Conservation (phyloP, 2,888 invertebrate genomes). For the Clunio marinus region DNA sequence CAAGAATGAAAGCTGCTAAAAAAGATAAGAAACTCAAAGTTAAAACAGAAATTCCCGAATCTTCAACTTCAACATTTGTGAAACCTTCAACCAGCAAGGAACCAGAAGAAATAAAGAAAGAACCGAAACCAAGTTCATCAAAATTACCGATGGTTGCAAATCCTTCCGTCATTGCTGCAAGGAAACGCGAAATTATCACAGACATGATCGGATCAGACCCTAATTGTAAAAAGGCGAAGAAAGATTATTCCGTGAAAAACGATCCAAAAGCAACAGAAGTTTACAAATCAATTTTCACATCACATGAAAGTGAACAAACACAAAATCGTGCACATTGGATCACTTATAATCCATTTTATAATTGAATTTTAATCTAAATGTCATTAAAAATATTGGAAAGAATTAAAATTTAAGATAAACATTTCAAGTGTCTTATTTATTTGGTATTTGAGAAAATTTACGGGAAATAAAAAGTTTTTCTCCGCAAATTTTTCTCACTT, state of each 20-base stretch:
- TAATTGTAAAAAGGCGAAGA: conserved; percentile 70
- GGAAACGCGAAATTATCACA: conserved; percentile 7
- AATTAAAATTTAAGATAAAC: too few species aligned
- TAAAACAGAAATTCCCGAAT: conserved; percentile 1
- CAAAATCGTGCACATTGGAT: conserved; percentile 95
- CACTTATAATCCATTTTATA: conserved; percentile 78
- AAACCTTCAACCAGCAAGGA: too few species aligned
- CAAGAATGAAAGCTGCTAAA: conserved; percentile 65
- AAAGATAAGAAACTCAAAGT: conserved; percentile 52
- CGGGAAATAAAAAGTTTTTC: too few species aligned
- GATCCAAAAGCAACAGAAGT: conserved; percentile 88
- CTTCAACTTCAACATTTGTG: conserved; percentile 42
- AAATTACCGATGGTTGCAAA: too few species aligned
- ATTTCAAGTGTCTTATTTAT: neutral
- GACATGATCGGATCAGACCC: conserved; percentile 56
- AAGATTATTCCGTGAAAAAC: conserved; percentile 78
- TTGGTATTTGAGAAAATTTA: too few species aligned
- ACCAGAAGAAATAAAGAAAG: too few species aligned
- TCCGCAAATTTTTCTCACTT: too few species aligned
- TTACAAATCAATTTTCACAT: conserved; percentile 92
- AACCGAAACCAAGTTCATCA: too few species aligned
- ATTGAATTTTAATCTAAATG: too few species aligned
- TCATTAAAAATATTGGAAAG: too few species aligned
- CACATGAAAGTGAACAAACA: conserved; percentile 78
- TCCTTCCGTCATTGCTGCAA: too few species aligned